Evolutionary conservation across 2,888 invertebrate species (phyloP), one percentile per base, ranked within the genome.

Genomic region (Drosophila diplacantha): DNA sequence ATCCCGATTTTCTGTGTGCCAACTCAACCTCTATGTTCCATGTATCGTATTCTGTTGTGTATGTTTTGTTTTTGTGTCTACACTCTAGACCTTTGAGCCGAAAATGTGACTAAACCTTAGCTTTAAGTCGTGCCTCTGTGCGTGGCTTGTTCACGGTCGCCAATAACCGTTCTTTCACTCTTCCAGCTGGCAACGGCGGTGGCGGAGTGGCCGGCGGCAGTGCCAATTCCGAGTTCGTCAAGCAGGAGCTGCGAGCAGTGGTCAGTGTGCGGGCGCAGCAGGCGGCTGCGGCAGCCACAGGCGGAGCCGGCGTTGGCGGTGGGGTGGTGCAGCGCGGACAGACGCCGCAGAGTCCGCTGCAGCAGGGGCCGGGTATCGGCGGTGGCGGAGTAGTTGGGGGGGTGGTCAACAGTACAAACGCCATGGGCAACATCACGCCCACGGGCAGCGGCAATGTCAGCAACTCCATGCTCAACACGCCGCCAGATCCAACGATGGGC

Each of bases 161-260:
- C 29, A 11, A 32, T 18, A 8, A 24, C 6, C 38, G 0, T 41
- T 43, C n/a, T 43, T 59, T 32, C 24, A 52, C 55, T 69, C 61
- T 80, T 78, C 60, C 76, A 75, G 85, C 85, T 71, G 74, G 66
- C 29, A 61, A 68, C 57, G 53, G 34, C 34, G 71, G 80, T 75
- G 87, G 56, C 39, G 39, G 67, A 9, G 69, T 74, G 81, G 88
- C 89, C 90, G 75, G 71, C 11, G 92, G 91, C 82, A 90, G 89
- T 83, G 91, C 90, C 83, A 91, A 91, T 84, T 92, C 96, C 51
- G 96, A 96, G 89, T 96, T 94, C 89, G 96, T 97, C 76, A 92
- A 96, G 85, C 96, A 97, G 89, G 96, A 96, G 89, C 90, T 97
- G 84, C 91, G 96, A 78, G 95, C 96, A 49, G 93, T 95, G 70